A percentile compares a stretch with the other conserved stretches of the same genome.
Conservation (phyloP, 2,113 vertebrate species). For the Xenopus laevis region DNA sequence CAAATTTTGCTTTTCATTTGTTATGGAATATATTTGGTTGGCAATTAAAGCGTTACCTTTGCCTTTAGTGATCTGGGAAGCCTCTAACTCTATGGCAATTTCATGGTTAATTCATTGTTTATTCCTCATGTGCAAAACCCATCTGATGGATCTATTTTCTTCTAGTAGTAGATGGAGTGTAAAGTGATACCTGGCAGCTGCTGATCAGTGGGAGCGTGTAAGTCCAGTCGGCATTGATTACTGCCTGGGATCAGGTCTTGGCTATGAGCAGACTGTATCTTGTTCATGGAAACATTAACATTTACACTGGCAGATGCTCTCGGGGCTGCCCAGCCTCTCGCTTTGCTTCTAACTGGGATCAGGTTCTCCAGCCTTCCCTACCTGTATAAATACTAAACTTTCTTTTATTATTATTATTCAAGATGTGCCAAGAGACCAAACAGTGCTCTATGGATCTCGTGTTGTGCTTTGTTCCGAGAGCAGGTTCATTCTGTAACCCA, state of each 20-base stretch:
- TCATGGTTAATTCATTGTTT: not conserved
- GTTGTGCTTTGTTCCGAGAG: too few species aligned
- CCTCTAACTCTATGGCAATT: not conserved
- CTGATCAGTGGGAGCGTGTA: slow-evolving; percentile 14
- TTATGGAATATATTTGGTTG: too few species aligned
- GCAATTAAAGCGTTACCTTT: too few species aligned
- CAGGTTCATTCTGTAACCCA: not conserved
- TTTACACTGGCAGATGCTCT: slow-evolving; percentile 18
- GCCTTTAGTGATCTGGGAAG: not conserved
- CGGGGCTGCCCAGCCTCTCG: not conserved
- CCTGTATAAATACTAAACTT: too few species aligned
- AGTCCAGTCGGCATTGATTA: slow-evolving; percentile 10
- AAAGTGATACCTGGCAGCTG: slow-evolving; percentile 35
- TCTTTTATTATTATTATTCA: too few species aligned
- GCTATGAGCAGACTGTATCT: not conserved
- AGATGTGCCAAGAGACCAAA: too few species aligned
- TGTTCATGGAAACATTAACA: slow-evolving; percentile 17
- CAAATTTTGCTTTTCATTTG: too few species aligned
- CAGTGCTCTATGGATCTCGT: too few species aligned
- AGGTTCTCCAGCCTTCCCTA: not conserved
- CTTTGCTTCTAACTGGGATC: not conserved
- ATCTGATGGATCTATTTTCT: slow-evolving; percentile 21
- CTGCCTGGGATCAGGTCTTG: slow-evolving; percentile 2
- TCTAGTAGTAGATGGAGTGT: slow-evolving; percentile 11
- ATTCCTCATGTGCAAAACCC: slow-evolving; percentile 7